Conservation (phyloP, 2,888 invertebrate species). For the Cartodere bifasciata region DNA sequence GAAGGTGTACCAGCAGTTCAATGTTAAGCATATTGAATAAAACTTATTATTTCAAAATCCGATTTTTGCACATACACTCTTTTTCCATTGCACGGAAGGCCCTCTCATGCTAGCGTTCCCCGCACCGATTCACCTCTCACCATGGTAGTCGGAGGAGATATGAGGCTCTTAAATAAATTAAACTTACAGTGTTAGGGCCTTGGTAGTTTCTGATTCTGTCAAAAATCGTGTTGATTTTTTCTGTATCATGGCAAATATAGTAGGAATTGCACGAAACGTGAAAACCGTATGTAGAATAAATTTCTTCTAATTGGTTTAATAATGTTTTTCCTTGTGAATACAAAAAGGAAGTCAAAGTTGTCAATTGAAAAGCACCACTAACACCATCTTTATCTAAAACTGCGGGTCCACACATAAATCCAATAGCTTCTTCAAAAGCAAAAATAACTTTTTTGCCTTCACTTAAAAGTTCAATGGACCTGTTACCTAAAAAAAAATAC, state of each 20-base stretch:
- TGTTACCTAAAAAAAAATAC: constrained; percentile 46
- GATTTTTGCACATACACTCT: no score
- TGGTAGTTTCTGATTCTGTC: constrained; percentile 64
- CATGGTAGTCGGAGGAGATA: no score
- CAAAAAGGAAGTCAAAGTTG: constrained; percentile 64
- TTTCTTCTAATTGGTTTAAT: constrained; percentile 50
- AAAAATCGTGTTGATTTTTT: constrained; percentile 63
- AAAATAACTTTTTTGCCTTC: constrained; percentile 71
- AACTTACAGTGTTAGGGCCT: constrained; percentile 46
- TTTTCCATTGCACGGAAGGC: no score
- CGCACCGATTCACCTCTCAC: no score
- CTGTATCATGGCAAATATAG: constrained; percentile 69
- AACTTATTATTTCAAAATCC: no score
- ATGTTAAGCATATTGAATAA: no score
- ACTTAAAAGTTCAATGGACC: constrained; percentile 54
- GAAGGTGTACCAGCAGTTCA: no score
- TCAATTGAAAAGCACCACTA: constrained; percentile 69
- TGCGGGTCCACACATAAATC: constrained; percentile 83
- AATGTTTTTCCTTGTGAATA: constrained; percentile 45
- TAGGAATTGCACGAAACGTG: constrained; percentile 85
- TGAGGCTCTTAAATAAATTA: no score
- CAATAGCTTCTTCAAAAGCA: constrained; percentile 98
- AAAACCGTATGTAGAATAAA: constrained; percentile 79
- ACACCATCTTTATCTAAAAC: constrained; percentile 97
- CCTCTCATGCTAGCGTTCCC: no score